Evolutionary conservation across 2,888 invertebrate species (phyloP), one percentile per base, ranked within the genome.

Genomic region (Chaetoderma sp.): DNA sequence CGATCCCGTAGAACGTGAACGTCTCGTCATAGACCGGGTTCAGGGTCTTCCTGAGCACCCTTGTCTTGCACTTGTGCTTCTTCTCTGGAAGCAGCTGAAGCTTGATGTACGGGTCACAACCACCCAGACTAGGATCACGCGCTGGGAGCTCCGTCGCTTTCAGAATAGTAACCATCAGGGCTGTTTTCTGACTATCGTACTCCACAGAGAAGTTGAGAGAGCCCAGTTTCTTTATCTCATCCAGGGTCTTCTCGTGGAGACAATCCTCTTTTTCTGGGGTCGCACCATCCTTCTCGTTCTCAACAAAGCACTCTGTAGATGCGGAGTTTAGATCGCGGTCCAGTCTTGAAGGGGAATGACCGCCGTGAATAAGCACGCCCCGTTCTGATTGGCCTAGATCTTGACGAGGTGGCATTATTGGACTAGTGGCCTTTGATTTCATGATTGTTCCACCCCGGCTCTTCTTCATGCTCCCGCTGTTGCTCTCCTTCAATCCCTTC

Each of bases 11-110:
- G 90, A 99, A 98, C 0, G 98, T 98, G 86, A 99, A 99, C 87
- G 98, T 98, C 88, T 99, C 99, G 82, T 99, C 98, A 87, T 98
- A 99, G 1, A 95, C 93, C 0, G 99, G 99, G 88, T 95, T 95
- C 60, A 94, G 90, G 50, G 98, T 98, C 86, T 98, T 97, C 73
- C 98, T 92, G 42, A 98, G 91, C 8, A 99, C 98, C 64, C 98
- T 90, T 67, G 97, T 97, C 88, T 97, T 98, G 62, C 96, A 97
- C 87, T 96, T 96, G 86, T 98, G 97, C 84, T 96, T 95, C 86
- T 98, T 98, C 82, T 98, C 98, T 0, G 99, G 99, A 73, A 99
- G 88, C 42, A 99, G 90, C 86, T 98, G 98, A 63, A 99, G 90
- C 87, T 99, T 99, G 39, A 99, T 96, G 87, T 99, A 99, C 0